phyloP scores from a whole-genome alignment of 2,113 vertebrate species.

The Sylvietta virens region DNA sequence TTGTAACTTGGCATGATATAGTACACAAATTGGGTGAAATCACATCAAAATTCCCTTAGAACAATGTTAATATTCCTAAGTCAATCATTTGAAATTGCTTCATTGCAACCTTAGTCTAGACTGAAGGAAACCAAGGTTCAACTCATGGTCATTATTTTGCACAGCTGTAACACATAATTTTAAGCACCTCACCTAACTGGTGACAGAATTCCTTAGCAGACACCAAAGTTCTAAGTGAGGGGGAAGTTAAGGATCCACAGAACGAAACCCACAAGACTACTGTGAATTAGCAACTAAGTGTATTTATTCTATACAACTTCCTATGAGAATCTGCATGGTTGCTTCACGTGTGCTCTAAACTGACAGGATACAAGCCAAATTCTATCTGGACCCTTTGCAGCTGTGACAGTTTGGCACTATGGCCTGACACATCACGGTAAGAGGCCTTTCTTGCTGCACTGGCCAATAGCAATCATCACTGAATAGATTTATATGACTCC shows the following conservation, averaged over 20 bases:
- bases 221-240: not conserved
- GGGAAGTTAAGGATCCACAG: not conserved
- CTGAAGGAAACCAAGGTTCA: not conserved
- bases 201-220: not conserved
- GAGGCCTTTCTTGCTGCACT: not conserved
- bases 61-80: not conserved
- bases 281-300: not conserved
- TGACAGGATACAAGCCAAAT: not conserved
- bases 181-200: not conserved
- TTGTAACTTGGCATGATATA: not conserved
- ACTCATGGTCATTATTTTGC: not conserved
- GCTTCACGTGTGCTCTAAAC: not conserved
- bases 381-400: not conserved
- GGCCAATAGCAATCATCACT: not conserved
- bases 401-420: not conserved
- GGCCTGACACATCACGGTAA: not conserved
- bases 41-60: not conserved
- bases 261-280: not conserved
- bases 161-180: accelerated
- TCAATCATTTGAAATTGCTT: not conserved
- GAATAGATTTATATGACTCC: not conserved
- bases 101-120: not conserved
- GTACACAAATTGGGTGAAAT: not conserved
- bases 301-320: not conserved
- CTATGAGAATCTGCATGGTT: not conserved